Evolutionary conservation across 2,888 invertebrate species (phyloP).

Genomic region (Mythimna pallens): DNA sequence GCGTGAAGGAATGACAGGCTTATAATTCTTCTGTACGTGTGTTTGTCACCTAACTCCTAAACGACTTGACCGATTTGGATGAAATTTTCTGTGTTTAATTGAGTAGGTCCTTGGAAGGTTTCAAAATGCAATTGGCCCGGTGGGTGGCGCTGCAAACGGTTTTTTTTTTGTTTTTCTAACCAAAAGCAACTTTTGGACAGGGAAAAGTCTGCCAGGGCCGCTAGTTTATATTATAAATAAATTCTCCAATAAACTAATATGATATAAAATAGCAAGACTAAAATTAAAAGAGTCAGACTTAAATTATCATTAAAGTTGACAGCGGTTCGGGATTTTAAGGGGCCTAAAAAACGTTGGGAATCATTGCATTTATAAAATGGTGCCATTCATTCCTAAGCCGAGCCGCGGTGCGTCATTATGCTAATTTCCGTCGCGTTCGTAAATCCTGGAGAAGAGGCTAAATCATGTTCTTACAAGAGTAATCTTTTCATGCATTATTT

Average conservation of each 20-base stretch:
- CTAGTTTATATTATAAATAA: background rate
- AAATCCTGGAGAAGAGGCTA: constrained; percentile 51
- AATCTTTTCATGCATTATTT: constrained; percentile 29
- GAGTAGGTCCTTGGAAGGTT: no score
- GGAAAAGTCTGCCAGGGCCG: no score
- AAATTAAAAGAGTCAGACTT: background rate
- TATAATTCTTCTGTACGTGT: no score
- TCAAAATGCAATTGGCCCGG: no score
- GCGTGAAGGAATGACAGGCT: no score
- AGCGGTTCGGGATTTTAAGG: background rate
- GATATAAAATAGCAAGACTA: background rate
- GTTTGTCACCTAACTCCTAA: no score
- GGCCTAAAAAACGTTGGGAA: constrained; percentile 2
- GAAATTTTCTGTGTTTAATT: no score
- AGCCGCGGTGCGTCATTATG: constrained; percentile 71
- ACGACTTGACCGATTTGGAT: no score
- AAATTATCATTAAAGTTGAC: background rate
- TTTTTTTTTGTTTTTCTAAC: no score
- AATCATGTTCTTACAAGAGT: constrained; percentile 48
- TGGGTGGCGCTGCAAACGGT: no score
- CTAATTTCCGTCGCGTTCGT: constrained; percentile 69
- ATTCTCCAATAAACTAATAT: background rate
- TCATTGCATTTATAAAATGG: constrained; percentile 38
- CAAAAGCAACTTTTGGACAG: no score
- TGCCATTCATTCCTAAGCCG: constrained; percentile 52